These are phyloP conservation scores for Apamea sordens DNA, from an alignment of 2,888 invertebrate genomes.

Conservation along the genomic window DNA sequence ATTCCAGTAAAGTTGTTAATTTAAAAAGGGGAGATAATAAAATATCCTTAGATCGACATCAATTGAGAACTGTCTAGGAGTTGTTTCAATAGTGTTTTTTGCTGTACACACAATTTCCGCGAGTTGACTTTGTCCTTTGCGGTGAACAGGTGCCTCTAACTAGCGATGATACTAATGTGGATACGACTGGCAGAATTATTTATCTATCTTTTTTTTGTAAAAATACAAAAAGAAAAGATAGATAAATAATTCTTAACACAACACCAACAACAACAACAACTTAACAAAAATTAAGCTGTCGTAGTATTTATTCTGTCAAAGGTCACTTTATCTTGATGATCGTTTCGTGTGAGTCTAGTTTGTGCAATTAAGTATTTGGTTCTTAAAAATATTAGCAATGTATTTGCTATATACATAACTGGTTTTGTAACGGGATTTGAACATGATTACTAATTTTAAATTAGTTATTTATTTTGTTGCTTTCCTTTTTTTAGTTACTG, in stretches of 20 bases:
- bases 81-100: conserved; percentile 78
- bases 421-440: neutral
- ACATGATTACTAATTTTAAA: neutral
- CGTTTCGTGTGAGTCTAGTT: neutral
- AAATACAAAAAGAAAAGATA: too few relatives aligned
- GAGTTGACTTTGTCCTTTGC: conserved; percentile 76
- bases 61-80: conserved; percentile 59
- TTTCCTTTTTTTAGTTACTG: neutral
- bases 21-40: conserved; percentile 19
- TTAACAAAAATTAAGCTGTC: neutral
- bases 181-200: conserved; percentile 30
- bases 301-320: neutral
- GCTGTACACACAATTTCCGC: conserved; percentile 77
- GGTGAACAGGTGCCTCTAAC: conserved; percentile 74
- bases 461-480: neutral
- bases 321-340: neutral
- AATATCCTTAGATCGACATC: conserved; percentile 29
- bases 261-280: too few relatives aligned
- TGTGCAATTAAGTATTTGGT: neutral
- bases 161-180: conserved; percentile 61
- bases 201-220: neutral
- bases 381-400: neutral
- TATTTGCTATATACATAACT: neutral
- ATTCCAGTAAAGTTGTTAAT: neutral
- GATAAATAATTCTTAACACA: too few relatives aligned